Evolutionary conservation across 2,888 invertebrate species (phyloP), one percentile per base, ranked within the genome.

Genomic region (Diarsia brunnea): DNA sequence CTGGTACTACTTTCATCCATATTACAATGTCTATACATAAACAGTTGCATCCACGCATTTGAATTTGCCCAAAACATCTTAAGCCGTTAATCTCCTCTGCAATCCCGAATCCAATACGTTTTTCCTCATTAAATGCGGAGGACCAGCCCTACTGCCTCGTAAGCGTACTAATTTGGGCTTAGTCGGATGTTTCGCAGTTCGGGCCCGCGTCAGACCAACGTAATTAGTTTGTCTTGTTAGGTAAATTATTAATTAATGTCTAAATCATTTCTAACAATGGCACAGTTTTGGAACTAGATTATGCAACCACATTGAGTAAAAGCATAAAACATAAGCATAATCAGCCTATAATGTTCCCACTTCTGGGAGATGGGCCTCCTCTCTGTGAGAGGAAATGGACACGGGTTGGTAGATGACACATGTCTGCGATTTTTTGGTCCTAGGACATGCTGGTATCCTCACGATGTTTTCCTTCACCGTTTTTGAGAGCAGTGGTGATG

Each of bases 211-310:
- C 81, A 84, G 65, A n/a, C 64, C 73, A 72, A 43, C 71, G 65
- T 88, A 80, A 88, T 87, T 80, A 88, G 84, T 88, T 87, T 85
- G 81, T 85, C 84, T 82, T 88, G 85, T 88, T 85, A 77, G 60
- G 68, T 75, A 79, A 88, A 85, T 85, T 87, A 88, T 87, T 87
- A 87, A 88, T 87, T 87, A 87, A 87, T 78, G 71, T 76, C 69
- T 78, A 67, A 78, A 84, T 86, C 66, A 75, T 84, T 79, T 84
- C 51, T 38, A 67, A 84, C 79, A 74, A 78, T 65, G 65, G 24
- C 45, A 73, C 70, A 79, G 68, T 82, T 86, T 67, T 21, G 45
- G 60, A 73, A 75, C 49, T 66, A n/a, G 31, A 43, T 74, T 78
- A 14, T 75, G 38, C 51, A 68, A 69, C 47, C 61, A 74, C 27